Base-by-base conservation (phyloP, 2,797 vertebrate genomes). In the Halcyon leucocephala region DNA sequence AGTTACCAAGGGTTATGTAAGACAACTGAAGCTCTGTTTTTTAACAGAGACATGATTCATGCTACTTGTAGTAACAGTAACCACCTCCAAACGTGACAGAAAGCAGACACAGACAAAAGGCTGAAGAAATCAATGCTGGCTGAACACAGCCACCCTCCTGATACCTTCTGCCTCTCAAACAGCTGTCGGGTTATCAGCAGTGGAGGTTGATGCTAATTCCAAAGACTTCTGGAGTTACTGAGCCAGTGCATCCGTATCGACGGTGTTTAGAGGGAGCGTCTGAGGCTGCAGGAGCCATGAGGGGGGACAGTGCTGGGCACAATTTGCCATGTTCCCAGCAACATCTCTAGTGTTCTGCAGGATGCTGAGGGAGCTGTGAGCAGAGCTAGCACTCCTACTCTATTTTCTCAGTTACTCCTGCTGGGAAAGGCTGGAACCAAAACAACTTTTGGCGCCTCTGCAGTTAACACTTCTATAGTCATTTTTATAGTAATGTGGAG, bases 11-110 rank as follows among this genome's bases (percentile, higher is more conserved):
- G 96, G 95, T 98, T 98, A 97, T 98, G 97, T 97, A 98, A 98
- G 97, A 98, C 98, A 98, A 98, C 91, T 97, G 97, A 95, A 97
- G 96, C 97, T 98, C 98, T 98, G 98, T 98, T 98, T 98, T 98
- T 98, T 97, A 98, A 98, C 97, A 98, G 97, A 98, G 97, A 97
- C 74, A 44, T 98, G 98, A 98, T 98, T 98, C 98, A 98, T 97
- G 96, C 95, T 96, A 95, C 98, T 97, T 97, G 98, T 98, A 98
- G 98, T 98, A 98, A 98, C 98, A 97, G 97, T 96, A 98, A 97
- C 97, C 97, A 98, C 97, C 97, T 98, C 97, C 86, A 78, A 98
- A 96, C 2, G 37, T 98, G 98, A 98, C 97, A 97, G 97, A 98
- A 98, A 98, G 95, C 98, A 98, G 98, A 97, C 95, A 51, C 95